Base-by-base conservation (phyloP, 1,140 invertebrate genomes). In the Ostrea denselamellosa region DNA sequence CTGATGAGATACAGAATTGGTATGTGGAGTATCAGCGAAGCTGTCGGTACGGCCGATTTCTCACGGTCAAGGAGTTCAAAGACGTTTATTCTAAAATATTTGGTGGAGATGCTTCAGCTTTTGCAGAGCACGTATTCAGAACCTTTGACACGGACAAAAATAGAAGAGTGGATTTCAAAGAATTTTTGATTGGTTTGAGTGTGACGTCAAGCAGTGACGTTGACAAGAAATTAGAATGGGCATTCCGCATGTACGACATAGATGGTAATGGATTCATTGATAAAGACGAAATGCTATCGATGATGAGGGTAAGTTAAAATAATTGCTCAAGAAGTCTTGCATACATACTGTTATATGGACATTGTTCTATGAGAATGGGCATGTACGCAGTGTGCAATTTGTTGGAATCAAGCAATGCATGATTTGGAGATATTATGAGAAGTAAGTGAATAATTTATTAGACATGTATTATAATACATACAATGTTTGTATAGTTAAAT, bases 1-100 rank as follows among this genome's bases (percentile, higher is more conserved):
- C 98, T 95, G 97, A 98, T 19, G 98, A 99, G 96, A 99, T 99
- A 93, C 98, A 99, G 94, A 98, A 99, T 96, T 99, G 98, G 98
- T 99, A 99, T 95, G 98, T 98, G 96, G 98, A 98, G 54, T 99
- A 99, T 95, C 94, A 99, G 85, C 99, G 25, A 51, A 87, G 85
- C 28, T 83, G 88, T 25, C 58, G 86, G 25, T 14, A 82, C 28
- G 89, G 90, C 3, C 53, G 81, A 2, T 62, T 58, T 52, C 86
- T 87, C n/a, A 87, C 86, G 7, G 86, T 83, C 44, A 83, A 87
- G 19, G 86, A 87, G 25, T 87, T 87, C 81, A 62, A 83, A 25
- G 81, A 87, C 44, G 86, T 87, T n/a, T 87, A 87, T 56, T 83
- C 77, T 22, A 87, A 22, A 7, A 83, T 68, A 19, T 87, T 83